Base-by-base conservation (phyloP, 2,797 vertebrate genomes). In the Hyperoplus immaculatus region DNA sequence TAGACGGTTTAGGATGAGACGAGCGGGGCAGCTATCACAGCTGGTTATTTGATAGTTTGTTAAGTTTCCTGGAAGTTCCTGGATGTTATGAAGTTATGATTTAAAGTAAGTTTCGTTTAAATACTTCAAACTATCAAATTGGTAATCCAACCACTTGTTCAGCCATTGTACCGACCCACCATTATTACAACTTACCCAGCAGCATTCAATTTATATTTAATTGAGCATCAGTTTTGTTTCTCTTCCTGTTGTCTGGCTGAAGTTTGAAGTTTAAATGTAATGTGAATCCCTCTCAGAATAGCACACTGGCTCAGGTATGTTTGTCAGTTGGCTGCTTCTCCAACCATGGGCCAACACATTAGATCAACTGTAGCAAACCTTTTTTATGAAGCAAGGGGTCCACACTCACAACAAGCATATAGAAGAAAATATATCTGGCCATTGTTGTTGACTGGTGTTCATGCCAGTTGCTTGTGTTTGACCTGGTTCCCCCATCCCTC, bases 251-350 rank as follows among this genome's bases (percentile, higher is more conserved):
- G 67, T 70, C 73, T 69, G 18, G 16, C 36, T 18, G 14, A 77
- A 82, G 69, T 73, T n/a, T 36, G 29, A 63, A 74, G 58, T 53
- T 21, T 18, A 73, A 68, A 36, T 72, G 64, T 55, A 55, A 79
- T 59, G 45, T 38, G 46, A 74, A 46, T 64, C 47, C n/a, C 12
- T 69, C 82, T 81, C 58, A 89, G 75, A 85, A 88, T 88, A 90
- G 85, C 51, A 2, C 49, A 6, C 64, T 47, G 53, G 50, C 39
- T 49, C 69, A 65, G 83, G 77, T 83, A 60, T 77, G 75, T 80
- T 82, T 51, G 78, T 29, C 29, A 29, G 69, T 45, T 77, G 60
- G n/a, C 57, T 13, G 57, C 14, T 0, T 2, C 14, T 54, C 1
- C 0, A 47, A 70, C 46, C 39, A 15, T 14, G 38, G 21, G 21